phyloP scores from a whole-genome alignment of 2,888 invertebrate genomes.

The Callimorpha dominula region DNA sequence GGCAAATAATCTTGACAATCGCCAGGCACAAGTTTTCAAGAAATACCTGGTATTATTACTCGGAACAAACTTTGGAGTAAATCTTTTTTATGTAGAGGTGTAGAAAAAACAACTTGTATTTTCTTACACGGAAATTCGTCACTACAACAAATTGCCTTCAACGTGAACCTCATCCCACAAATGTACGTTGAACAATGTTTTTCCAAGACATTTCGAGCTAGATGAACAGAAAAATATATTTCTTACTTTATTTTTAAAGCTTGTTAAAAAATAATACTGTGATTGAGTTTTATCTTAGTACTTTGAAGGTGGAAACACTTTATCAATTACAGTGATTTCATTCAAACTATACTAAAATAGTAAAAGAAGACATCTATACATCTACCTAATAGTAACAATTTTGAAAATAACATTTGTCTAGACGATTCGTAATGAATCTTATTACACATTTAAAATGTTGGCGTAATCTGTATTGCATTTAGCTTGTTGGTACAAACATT shows the following conservation, averaged over 20 bases:
- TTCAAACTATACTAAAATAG: too few species aligned
- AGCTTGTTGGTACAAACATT: slow-evolving; percentile 53
- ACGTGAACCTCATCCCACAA: slow-evolving; percentile 25
- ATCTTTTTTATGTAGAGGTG: slow-evolving; percentile 26
- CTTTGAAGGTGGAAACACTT: too few species aligned
- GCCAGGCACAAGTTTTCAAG: slow-evolving; percentile 21
- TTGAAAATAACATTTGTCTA: background rate
- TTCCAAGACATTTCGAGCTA: slow-evolving; percentile 15
- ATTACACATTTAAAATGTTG: slow-evolving; percentile 25
- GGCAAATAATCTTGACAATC: slow-evolving; percentile 5
- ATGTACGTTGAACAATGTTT: slow-evolving; percentile 16
- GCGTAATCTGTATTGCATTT: slow-evolving; percentile 37
- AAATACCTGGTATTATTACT: slow-evolving; percentile 16
- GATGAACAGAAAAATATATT: slow-evolving; percentile 6
- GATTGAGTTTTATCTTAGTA: background rate
- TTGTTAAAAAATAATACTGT: background rate
- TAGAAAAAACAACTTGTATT: slow-evolving; percentile 28
- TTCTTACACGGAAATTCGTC: slow-evolving; percentile 24
- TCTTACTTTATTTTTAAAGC: background rate
- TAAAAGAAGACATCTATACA: background rate
- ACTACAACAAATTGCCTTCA: slow-evolving; percentile 29
- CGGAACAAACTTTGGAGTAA: slow-evolving; percentile 17
- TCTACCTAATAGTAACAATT: background rate
- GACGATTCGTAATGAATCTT: slow-evolving; percentile 17
- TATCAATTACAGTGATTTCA: too few species aligned